Evolutionary conservation across 1,140 invertebrate genomes (phyloP).

Genomic region (Drosophila arawakana): DNA sequence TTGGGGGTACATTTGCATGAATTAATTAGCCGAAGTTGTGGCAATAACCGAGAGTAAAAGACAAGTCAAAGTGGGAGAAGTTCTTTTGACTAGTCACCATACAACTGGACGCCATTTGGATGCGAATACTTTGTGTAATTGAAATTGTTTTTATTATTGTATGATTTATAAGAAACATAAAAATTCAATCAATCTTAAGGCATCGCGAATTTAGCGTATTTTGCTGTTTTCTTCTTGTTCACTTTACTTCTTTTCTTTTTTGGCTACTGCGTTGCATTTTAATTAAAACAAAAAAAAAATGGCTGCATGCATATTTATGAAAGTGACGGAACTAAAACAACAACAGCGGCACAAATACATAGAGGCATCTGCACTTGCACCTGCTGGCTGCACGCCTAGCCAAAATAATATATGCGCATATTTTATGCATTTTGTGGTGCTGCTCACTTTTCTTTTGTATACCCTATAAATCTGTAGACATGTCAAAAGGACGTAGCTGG

Average conservation of each 20-base stretch:
- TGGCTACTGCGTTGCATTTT: conserved; percentile 66
- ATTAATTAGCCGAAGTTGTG: conserved; percentile 77
- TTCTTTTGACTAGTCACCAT: conserved; percentile 46
- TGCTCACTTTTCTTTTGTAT: conserved; percentile 68
- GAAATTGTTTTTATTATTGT: conserved; percentile 52
- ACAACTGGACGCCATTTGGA: conserved; percentile 44
- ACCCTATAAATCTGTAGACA: neutral
- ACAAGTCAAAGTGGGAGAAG: conserved; percentile 25
- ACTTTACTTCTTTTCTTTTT: conserved; percentile 13
- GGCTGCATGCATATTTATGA: conserved; percentile 80
- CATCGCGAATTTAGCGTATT: conserved; percentile 54
- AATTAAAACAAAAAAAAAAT: conserved; percentile 74
- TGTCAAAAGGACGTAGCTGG: neutral
- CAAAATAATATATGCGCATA: conserved; percentile 79
- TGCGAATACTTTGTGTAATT: conserved; percentile 65
- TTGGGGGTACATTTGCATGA: conserved; percentile 69
- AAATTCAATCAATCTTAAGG: conserved; percentile 73
- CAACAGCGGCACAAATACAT: conserved; percentile 12
- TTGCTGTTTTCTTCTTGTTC: conserved; percentile 26
- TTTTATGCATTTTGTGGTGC: conserved; percentile 73
- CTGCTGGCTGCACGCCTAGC: conserved; percentile 72
- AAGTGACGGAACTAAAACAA: conserved; percentile 43
- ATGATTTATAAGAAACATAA: conserved; percentile 11
- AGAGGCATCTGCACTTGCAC: conserved; percentile 32
- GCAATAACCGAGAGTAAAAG: conserved; percentile 16